Conservation (phyloP, 2,797 vertebrate genomes). For the Sebastes kiyomatsui region DNA sequence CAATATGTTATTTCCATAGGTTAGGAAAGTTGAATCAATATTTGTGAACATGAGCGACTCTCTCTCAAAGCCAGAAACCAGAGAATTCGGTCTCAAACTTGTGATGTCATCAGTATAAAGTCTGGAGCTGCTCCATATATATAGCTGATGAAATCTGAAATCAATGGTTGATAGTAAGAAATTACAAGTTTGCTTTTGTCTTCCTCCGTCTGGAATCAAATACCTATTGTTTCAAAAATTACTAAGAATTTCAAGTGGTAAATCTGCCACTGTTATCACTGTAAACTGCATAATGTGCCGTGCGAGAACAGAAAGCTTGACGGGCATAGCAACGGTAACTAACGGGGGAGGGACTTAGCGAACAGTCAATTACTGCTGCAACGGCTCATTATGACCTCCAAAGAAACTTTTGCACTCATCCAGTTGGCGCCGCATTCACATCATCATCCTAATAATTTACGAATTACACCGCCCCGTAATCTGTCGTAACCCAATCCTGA, state of each 20-base stretch:
- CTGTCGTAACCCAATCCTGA: constrained; percentile 49
- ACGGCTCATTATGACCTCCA: not conserved
- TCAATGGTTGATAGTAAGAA: not conserved
- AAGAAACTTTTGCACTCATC: not conserved
- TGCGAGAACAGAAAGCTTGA: not conserved
- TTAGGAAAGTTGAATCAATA: no score
- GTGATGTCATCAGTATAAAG: no score
- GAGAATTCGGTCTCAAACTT: no score
- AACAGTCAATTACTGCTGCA: not conserved
- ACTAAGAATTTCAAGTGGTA: not conserved
- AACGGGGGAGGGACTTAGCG: not conserved
- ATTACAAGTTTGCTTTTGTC: not conserved
- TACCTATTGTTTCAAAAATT: not conserved
- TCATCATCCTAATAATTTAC: constrained; percentile 22
- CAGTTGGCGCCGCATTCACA: constrained; percentile 14
- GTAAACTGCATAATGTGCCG: not conserved
- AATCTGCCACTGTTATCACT: no score
- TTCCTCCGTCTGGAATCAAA: not conserved
- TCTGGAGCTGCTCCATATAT: no score
- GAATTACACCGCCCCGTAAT: constrained; percentile 5
- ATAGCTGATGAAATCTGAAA: not conserved
- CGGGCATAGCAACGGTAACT: not conserved
- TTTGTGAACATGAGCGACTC: no score
- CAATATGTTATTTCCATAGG: no score
- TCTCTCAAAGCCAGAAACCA: no score